A percentile compares a stretch with the other conserved stretches of the same genome.
These are phyloP conservation scores for Lampris incognitus DNA, from an alignment of 2,113 vertebrate species.

Conservation along the genomic window DNA sequence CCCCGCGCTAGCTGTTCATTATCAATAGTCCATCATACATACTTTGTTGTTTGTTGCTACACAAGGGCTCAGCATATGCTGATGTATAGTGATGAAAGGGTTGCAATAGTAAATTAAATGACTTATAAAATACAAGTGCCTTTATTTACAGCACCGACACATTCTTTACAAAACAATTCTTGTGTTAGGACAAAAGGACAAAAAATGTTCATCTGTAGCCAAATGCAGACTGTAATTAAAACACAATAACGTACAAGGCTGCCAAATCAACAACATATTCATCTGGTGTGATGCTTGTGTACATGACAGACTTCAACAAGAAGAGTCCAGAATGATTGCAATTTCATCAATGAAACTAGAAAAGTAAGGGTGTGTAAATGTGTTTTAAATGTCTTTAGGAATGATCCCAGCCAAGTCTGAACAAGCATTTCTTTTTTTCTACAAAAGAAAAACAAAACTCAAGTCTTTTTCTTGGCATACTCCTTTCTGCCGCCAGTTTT, in stretches of 20 bases:
- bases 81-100: background rate
- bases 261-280: background rate
- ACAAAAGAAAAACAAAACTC: background rate
- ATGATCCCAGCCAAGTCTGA: background rate
- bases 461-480: conserved; percentile 74
- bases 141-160: conserved; percentile 10
- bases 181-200: background rate
- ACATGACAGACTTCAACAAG: too few species aligned
- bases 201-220: background rate
- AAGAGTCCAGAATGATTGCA: too few species aligned
- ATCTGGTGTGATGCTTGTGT: too few species aligned
- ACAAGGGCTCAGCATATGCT: too few species aligned
- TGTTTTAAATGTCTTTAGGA: too few species aligned
- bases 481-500: conserved; percentile 86
- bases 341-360: too few species aligned
- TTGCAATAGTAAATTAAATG: background rate
- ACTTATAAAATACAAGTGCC: background rate
- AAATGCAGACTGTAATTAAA: background rate
- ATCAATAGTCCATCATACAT: background rate
- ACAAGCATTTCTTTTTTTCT: background rate
- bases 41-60: background rate
- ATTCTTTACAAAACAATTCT: background rate
- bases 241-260: background rate
- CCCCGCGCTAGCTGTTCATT: background rate
- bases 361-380: too few species aligned